Conservation (phyloP, 2,888 invertebrate genomes). For the Drosophila infuscata region DNA sequence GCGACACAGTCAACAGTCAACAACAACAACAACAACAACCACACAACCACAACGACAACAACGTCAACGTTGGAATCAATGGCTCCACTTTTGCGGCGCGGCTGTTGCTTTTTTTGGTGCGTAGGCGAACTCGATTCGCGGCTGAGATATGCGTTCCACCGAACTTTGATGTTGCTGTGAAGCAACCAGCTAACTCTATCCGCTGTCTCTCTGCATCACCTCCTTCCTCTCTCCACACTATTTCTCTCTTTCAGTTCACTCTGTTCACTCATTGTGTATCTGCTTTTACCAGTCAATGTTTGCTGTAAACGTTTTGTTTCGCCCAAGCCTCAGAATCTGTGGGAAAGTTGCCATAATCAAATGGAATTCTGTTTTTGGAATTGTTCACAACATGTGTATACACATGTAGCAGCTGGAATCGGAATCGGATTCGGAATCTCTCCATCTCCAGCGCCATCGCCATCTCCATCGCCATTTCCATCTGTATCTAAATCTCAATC, state of each 20-base stretch:
- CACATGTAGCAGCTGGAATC: slow-evolving; percentile 67
- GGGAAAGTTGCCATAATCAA: slow-evolving; percentile 77
- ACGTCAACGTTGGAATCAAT: slow-evolving; percentile 72
- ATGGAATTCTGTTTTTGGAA: slow-evolving; percentile 74
- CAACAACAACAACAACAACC: slow-evolving; percentile 25
- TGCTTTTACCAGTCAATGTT: slow-evolving; percentile 61
- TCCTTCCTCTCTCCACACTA: slow-evolving; percentile 3
- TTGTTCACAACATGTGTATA: slow-evolving; percentile 70
- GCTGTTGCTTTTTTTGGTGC: slow-evolving; percentile 68
- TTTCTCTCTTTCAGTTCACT: slow-evolving; percentile 20
- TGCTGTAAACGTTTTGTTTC: slow-evolving; percentile 75
- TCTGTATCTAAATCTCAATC: slow-evolving; percentile 52
- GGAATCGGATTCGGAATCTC: slow-evolving; percentile 28
- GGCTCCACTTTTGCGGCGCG: slow-evolving; percentile 76
- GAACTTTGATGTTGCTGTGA: slow-evolving; percentile 77
- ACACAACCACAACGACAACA: slow-evolving; percentile 37
- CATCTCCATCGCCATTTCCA: slow-evolving; percentile 6
- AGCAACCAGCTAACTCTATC: slow-evolving; percentile 48
- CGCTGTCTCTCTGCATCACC: slow-evolving; percentile 10
- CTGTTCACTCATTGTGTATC: slow-evolving; percentile 27
- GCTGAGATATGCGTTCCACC: slow-evolving; percentile 80
- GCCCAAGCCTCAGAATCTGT: slow-evolving; percentile 67
- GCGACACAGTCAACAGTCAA: slow-evolving; percentile 51
- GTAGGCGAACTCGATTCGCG: slow-evolving; percentile 79
- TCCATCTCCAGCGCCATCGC: slow-evolving; percentile 5